Conservation (phyloP, 2,797 vertebrate genomes). For the Remorina albescens region DNA sequence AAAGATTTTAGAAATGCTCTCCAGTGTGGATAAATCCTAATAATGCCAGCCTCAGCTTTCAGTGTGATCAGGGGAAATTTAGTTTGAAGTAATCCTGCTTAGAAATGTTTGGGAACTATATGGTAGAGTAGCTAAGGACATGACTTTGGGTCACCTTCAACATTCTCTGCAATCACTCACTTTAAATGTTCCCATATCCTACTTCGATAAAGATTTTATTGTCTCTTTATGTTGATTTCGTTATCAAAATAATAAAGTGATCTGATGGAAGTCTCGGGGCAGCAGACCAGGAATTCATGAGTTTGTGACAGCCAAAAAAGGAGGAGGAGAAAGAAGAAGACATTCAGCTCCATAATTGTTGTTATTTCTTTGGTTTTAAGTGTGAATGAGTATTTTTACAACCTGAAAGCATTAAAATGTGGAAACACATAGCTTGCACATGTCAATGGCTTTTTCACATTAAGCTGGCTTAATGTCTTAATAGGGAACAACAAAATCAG, state of each 20-base stretch:
- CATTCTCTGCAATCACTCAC: conserved; percentile 15
- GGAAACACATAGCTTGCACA: neutral
- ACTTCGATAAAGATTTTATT: neutral
- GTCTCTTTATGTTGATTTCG: conserved; percentile 4
- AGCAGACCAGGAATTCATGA: neutral
- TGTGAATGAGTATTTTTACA: neutral
- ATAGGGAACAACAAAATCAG: neutral
- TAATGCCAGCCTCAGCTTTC: neutral
- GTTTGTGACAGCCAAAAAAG: too few species aligned
- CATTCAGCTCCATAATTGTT: neutral
- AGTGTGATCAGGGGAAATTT: neutral
- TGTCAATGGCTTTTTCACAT: conserved; percentile 8
- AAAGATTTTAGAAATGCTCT: conserved; percentile 6
- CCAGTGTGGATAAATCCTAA: conserved; percentile 21
- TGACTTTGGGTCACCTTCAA: conserved; percentile 8
- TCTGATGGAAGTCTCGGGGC: conserved; percentile 2
- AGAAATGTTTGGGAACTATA: neutral
- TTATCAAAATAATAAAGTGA: neutral
- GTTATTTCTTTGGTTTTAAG: neutral
- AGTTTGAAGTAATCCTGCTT: neutral
- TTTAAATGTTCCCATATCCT: conserved; percentile 34
- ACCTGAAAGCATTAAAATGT: neutral
- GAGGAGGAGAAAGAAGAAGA: neutral
- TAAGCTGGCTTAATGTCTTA: neutral
- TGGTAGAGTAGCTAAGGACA: neutral